phyloP scores from a whole-genome alignment of 2,113 vertebrate species.

The Odobenus rosmarus region DNA sequence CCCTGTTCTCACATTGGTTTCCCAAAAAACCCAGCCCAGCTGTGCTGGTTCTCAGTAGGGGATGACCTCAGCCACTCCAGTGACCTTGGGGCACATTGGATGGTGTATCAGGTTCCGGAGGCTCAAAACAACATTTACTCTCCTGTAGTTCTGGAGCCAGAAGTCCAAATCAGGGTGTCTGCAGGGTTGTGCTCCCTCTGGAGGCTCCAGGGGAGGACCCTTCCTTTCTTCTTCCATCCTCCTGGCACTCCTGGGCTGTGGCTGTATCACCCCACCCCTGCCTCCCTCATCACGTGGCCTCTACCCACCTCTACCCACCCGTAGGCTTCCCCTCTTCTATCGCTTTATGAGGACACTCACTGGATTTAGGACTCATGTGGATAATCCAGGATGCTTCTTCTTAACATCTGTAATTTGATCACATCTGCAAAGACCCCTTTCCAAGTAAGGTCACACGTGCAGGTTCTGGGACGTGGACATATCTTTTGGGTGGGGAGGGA shows the following conservation, averaged over 20 bases:
- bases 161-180: neutral
- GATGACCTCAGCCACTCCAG: neutral
- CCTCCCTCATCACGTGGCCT: rapidly evolving
- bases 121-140: neutral
- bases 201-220: too few relatives aligned
- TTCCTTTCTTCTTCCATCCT: neutral
- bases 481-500: neutral
- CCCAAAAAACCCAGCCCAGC: neutral
- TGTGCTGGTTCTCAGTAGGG: neutral
- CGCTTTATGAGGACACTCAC: neutral
- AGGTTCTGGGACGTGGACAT: neutral
- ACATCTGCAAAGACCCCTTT: neutral
- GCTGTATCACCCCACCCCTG: rapidly evolving
- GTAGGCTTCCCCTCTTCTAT: neutral
- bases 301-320: too few relatives aligned
- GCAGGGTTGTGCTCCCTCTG: too few relatives aligned
- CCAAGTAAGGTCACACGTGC: neutral
- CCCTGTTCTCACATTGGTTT: rapidly evolving
- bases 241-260: neutral
- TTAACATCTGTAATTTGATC: too few relatives aligned
- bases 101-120: too few relatives aligned
- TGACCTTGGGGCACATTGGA: neutral
- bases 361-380: neutral
- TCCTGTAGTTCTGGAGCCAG: neutral
- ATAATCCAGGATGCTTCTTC: neutral